Base-by-base conservation (phyloP, 1,140 invertebrate genomes). In the Drosophila ananassae region DNA sequence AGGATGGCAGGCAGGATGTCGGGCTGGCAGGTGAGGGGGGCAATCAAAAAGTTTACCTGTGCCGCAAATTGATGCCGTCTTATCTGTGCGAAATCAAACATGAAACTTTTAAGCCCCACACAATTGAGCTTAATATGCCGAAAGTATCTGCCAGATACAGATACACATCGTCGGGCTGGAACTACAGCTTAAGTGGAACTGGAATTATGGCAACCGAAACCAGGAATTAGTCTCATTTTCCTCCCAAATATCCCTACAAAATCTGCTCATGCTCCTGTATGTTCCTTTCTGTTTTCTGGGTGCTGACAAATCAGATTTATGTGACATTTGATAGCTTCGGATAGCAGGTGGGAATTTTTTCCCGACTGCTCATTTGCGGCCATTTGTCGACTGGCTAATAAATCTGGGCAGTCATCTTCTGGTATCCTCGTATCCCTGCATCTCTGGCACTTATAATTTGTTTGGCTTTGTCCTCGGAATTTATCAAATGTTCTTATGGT, bases 221-320 rank as follows among this genome's bases (percentile, higher is more conserved):
- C 59, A 57, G 28, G 73, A 79, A 75, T 82, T 78, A 72, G 55
- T 24, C 41, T 22, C 60, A 39, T 54, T 67, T 77, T 47, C 30
- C 66, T 37, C 44, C 52, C 46, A 44, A 48, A n/a, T 46, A 57
- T 41, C 9, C 46, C 55, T 12, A 10, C 30, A 12, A 39, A 51
- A 37, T 53, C 47, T 41, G 39, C 21, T 50, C 13, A 41, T 41
- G 39, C 21, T 50, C 13, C n/a, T 51, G 77, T 75, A 66, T 71
- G 73, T 73, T 89, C 72, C 12, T 37, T 3, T 37, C 12, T 12
- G n/a, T 44, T 7, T 13, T 13, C 2, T 13, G 41, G 13, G 9
- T 17, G 77, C 76, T 77, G 83, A 72, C 83, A 89, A 89, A 89
- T 89, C 83, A 83, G 83, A 89, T 89, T 89, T 89, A 89, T 89